Base-by-base conservation (phyloP, 92 coral and sea anemone genomes). In the Umimayanthus kanabou region DNA sequence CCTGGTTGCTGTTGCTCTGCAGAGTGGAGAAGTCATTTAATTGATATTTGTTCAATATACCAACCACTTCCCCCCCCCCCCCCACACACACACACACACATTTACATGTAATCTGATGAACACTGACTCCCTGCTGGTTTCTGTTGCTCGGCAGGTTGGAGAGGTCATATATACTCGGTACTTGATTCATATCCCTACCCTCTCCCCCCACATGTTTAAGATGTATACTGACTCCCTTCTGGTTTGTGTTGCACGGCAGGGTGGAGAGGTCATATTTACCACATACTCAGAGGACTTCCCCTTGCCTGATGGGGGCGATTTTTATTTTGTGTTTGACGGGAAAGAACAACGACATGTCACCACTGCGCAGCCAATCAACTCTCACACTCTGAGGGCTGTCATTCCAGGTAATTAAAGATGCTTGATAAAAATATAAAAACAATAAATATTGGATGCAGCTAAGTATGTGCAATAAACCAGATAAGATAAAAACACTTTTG, bases 261-360 rank as follows among this genome's bases (percentile, higher is more conserved):
- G 98, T 85, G 98, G 98, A 81, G 96, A 95, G 87, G 94, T 91
- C 80, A 79, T 95, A 22, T 93, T 95, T 50, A 80, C 93, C 75
- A 91, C 98, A 11, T 95, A 91, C 73, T 95, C 98, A 39, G 98
- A 95, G 85, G 98, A 93, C 25, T 95, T 81, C 47, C 98, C 98
- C 10, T 87, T 95, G 43, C 98, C 98, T 39, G 93, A 92, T 47
- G 86, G 82, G 45, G 93, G 93, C 20, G 96, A 95, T n/a, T 95
- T 95, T 79, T 95, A 87, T 73, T 73, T 95, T 43, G 94, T 93
- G 77, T 95, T 95, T 91, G 96, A 91, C 47, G 98, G 98, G n/a
- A 90, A 90, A 23, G 85, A 75, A 9, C 96, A 95, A 85, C 88
- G 95, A 6, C 98, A 95, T 86, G 96, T 95, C n/a, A 95, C 98